phyloP scores from a whole-genome alignment of 2,113 vertebrate species.

The Haliaeetus leucogaster region DNA sequence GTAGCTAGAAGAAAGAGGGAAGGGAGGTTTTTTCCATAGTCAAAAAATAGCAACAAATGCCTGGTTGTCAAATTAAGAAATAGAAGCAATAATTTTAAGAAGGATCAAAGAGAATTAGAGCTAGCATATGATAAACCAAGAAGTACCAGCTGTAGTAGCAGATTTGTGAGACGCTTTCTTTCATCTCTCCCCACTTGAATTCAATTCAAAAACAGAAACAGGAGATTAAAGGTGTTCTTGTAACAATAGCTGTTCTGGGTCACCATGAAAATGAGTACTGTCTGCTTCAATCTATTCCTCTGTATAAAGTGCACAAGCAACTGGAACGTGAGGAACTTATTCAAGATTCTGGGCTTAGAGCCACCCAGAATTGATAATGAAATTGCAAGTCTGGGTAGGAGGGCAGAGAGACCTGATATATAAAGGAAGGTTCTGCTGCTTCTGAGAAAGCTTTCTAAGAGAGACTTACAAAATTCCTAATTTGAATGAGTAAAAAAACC shows the following conservation, averaged over 20 bases:
- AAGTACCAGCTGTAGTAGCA: conserved; percentile 23
- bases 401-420: neutral
- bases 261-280: conserved; percentile 35
- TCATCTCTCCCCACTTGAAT: conserved; percentile 53
- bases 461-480: neutral
- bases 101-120: conserved; percentile 39
- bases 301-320: neutral
- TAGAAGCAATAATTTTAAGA: neutral
- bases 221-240: conserved; percentile 56
- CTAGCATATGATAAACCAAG: neutral
- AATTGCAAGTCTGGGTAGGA: neutral
- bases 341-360: conserved; percentile 5
- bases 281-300: conserved; percentile 40
- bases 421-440: neutral
- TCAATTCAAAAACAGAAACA: conserved; percentile 32
- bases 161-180: conserved; percentile 29
- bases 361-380: neutral
- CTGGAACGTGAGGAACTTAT: neutral
- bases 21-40: neutral
- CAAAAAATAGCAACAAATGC: neutral
- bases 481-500: neutral
- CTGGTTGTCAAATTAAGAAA: conserved; percentile 13
- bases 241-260: conserved; percentile 39
- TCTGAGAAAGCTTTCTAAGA: neutral
- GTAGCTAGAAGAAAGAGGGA: neutral